Conservation (phyloP, 1,140 invertebrate genomes). For the Eumaeus atala region DNA sequence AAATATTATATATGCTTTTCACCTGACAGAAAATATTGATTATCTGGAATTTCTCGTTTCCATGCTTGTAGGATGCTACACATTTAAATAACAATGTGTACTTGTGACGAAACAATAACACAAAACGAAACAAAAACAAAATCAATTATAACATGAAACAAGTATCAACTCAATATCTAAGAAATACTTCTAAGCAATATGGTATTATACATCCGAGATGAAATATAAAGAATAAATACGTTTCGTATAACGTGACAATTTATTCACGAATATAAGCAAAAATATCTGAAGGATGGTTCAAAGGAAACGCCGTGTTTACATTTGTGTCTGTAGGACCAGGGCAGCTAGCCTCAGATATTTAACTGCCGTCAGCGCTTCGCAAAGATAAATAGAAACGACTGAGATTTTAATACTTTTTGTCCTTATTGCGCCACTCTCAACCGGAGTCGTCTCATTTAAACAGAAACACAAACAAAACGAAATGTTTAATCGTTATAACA, state of each 20-base stretch:
- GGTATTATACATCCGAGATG: conserved; percentile 4
- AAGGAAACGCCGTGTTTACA: conserved; percentile 56
- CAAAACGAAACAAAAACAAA: too few relatives aligned
- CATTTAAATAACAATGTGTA: too few relatives aligned
- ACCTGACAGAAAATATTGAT: too few relatives aligned
- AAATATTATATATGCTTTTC: too few relatives aligned
- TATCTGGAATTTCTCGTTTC: too few relatives aligned
- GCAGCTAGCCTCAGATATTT: conserved; percentile 52
- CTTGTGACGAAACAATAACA: too few relatives aligned
- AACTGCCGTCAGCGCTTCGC: conserved; percentile 44
- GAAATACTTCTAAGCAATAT: conserved; percentile 8
- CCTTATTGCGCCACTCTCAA: conserved; percentile 30
- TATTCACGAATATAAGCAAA: conserved; percentile 23
- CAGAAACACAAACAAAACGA: conserved; percentile 13
- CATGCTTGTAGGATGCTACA: too few relatives aligned
- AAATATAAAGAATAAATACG: conserved; percentile 1
- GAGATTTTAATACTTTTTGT: conserved; percentile 59
- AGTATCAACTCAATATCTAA: background rate
- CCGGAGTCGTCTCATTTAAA: conserved; percentile 23
- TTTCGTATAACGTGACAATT: conserved; percentile 12
- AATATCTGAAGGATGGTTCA: conserved; percentile 41
- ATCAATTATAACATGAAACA: too few relatives aligned
- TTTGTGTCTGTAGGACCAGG: conserved; percentile 46
- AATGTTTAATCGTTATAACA: conserved; percentile 11
- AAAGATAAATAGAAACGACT: conserved; percentile 53